Base-by-base conservation (phyloP, 2,888 invertebrate species). In the Xestobium rufovillosum region DNA sequence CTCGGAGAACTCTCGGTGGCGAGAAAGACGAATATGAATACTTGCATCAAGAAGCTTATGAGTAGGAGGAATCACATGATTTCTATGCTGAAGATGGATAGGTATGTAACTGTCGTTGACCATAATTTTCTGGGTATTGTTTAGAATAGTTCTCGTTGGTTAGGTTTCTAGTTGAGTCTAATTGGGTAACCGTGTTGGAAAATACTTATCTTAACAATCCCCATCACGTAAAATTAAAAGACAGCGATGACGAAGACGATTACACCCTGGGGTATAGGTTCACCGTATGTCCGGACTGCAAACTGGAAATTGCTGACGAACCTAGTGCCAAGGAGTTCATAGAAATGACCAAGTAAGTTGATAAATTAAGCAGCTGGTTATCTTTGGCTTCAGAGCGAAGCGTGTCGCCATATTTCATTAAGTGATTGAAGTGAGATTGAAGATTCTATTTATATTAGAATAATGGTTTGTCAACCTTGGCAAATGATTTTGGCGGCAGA, bases 161-260 rank as follows among this genome's bases (percentile, higher is more conserved):
- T 23, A 47, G 48, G 36, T 77, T 77, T 53, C 58, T 78, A 2
- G 72, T 75, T 31, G 78, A 78, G 59, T 74, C 76, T 17, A 74
- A 78, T 48, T 78, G 78, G 78, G 65, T 69, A 29, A 52, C 72
- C 14, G 76, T 78, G 0, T 66, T 70, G 16, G 63, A 59, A 47
- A 67, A 68, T 57, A 75, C 75, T 1, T 63, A 65, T 1, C 69
- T 79, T 39, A 68, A 67, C 38, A 73, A 78, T 47, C 77, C 78
- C 0, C 78, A 77, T 52, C 68, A 70, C 48, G 65, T 69, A 0
- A 68, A 68, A 44, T 61, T 68, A 49, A 66, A 65, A 11, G 68
- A 67, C 1, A 69, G 69, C 23, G 70, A 70, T 1, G 70, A 70
- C 15, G 70, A 70, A 3, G 60, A 66, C 0, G 33, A 38, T 12